These are phyloP conservation scores for Cataglyphis cursor DNA, from an alignment of 2,888 invertebrate genomes.

Conservation along the genomic window DNA sequence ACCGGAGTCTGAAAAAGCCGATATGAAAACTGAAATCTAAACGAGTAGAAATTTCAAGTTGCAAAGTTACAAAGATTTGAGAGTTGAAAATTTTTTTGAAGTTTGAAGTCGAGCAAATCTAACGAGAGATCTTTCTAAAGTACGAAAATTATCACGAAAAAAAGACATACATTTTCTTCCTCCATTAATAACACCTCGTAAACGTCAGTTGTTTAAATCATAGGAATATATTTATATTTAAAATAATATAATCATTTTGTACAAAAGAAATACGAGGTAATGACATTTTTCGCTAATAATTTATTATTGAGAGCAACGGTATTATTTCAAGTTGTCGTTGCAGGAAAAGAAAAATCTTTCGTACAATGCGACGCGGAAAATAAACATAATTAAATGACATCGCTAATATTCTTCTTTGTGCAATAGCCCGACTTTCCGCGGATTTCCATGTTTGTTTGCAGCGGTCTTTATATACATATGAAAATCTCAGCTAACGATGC, in stretches of 20 bases:
- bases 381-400: conserved; percentile 18
- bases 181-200: not conserved
- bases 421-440: conserved; percentile 10
- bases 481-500: conserved; percentile 45
- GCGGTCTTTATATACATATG: conserved; percentile 27
- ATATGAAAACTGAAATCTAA: not conserved
- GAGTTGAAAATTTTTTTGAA: not conserved
- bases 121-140: not conserved
- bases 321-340: conserved; percentile 27
- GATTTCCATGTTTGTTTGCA: conserved; percentile 25
- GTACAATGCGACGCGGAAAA: conserved; percentile 2
- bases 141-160: not conserved
- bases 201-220: not conserved
- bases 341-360: not conserved
- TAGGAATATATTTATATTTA: not conserved
- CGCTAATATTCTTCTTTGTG: conserved; percentile 34
- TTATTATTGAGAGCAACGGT: not conserved
- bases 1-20: not conserved
- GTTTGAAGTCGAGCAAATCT: not conserved
- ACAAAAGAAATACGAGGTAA: not conserved
- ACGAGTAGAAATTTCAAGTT: not conserved
- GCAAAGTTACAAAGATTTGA: not conserved
- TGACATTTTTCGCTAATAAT: conserved; percentile 4
- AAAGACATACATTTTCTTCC: not conserved
- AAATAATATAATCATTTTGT: not conserved